Base-by-base conservation (phyloP, 2,113 vertebrate species). In the Thamnophis sirtalis region DNA sequence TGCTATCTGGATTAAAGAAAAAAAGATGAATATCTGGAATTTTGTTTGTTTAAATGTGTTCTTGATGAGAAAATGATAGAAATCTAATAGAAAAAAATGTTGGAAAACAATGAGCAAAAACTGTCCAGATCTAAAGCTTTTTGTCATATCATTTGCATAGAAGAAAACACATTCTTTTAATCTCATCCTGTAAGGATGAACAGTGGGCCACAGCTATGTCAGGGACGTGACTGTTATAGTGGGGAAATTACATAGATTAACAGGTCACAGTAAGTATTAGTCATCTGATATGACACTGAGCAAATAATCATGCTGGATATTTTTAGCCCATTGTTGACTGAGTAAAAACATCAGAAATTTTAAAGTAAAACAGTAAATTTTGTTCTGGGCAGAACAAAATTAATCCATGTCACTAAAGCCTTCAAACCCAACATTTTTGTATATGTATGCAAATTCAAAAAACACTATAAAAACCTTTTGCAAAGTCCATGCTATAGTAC, bases 241-340 rank as follows among this genome's bases (percentile, higher is more conserved):
- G 90, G 92, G 92, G 91, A 95, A 94, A 94, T 93, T 4, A 92
- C 8, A 53, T 43, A 92, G 93, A 93, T 95, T 94, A 94, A 93
- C 28, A 93, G 86, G 68, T 89, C 92, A 95, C 21, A 91, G 89
- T 73, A 95, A 93, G 54, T 85, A 93, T 91, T 94, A 91, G 56
- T 94, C 89, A 93, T 85, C 22, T 86, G 86, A 89, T 95, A 89
- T 86, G 92, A 94, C 33, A 87, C 80, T 22, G 87, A 0, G 7
- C 0, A 91, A 95, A 63, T n/a, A 91, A 88, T 48, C 33, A 80
- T 33, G 86, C 86, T 55, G 54, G 56, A 54, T 92, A 90, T 90
- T 95, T 90, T 91, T 90, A 90, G 87, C 92, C 94, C 84, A 56
- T 50, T 94, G 84, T 86, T 68, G 55, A 92, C 87, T 50, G 91